Percentiles rank a stretch among this genome's conserved stretches.
Evolutionary conservation across 2,113 vertebrate species (phyloP).

Genomic region (Rhipidura dahli): DNA sequence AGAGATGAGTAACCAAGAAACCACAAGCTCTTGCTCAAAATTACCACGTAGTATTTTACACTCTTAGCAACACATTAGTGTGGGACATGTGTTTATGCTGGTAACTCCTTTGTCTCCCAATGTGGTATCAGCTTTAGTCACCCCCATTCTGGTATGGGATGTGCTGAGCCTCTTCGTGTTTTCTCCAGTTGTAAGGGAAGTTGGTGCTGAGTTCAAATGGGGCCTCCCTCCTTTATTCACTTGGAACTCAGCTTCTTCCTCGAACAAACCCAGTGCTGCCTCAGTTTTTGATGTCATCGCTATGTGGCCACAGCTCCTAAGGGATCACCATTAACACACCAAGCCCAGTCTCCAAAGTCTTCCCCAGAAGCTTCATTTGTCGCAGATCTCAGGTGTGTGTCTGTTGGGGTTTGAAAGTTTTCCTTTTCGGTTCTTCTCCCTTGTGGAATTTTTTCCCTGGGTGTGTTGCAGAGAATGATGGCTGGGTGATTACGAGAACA

Average conservation of each 20-base stretch:
- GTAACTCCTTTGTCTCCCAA: not conserved
- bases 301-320: not conserved
- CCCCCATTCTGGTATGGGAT: not conserved
- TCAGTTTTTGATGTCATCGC: not conserved
- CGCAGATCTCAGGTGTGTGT: rapidly evolving
- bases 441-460: too few relatives aligned
- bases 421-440: too few relatives aligned
- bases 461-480: too few relatives aligned
- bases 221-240: not conserved
- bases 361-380: not conserved
- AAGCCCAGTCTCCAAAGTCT: not conserved
- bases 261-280: not conserved
- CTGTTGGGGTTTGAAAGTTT: too few relatives aligned
- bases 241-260: not conserved
- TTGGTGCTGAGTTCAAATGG: not conserved
- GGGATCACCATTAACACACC: not conserved
- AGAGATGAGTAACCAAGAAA: conserved; percentile 27
- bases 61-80: not conserved
- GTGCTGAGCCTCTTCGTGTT: not conserved
- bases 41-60: not conserved
- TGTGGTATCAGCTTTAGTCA: not conserved
- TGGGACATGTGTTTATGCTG: not conserved
- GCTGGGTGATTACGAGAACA: too few relatives aligned
- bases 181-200: not conserved
- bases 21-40: conserved; percentile 13